Evolutionary conservation across 1,140 invertebrate genomes (phyloP), one percentile per base, ranked within the genome.

Genomic region (Aphis gossypii): DNA sequence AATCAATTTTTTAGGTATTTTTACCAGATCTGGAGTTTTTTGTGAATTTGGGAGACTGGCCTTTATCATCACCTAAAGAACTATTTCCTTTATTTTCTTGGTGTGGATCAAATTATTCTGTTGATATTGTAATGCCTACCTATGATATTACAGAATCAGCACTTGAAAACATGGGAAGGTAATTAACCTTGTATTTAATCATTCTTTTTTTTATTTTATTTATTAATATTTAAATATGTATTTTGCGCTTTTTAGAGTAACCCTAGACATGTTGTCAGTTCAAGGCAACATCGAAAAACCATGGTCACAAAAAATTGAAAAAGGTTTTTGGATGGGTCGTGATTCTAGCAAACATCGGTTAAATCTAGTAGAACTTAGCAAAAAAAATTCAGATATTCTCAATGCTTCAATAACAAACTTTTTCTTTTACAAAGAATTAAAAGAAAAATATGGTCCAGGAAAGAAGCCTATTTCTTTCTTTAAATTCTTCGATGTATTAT

Each of bases 11-110:
- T 76, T 91, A 92, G 91, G 91, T 92, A n/a, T 94, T 95, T 41
- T 95, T 99, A 86, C 98, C 98, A 25, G 97, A 99, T 96, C 95
- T 98, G 93, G 98, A 99, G 95, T 97, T 99, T 94, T 97, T 99
- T 94, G 96, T 98, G 51, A 99, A 99, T 96, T 96, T 99, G 30
- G 99, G 99, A 35, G 99, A 99, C 95, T 99, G 98, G 98, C 99
- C 99, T 23, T 95, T 99, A 25, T 94, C 88, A 11, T n/a, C 56
- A n/a, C 41, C 95, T 30, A 95, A 95, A 82, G 95, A 96, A 30
- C 94, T 95, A 11, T 96, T 97, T 94, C 98, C 99, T n/a, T 97
- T 99, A 93, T 98, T 99, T 95, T 99, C 98, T 60, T 99, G 99
- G 99, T 99, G 99, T 96, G 98, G 98, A 3, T 99, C 98, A 94